Percentiles rank a stretch among this genome's conserved stretches.
These are phyloP conservation scores for Opisthocomus hoazin DNA, from an alignment of 2,113 vertebrate species.

Conservation along the genomic window DNA sequence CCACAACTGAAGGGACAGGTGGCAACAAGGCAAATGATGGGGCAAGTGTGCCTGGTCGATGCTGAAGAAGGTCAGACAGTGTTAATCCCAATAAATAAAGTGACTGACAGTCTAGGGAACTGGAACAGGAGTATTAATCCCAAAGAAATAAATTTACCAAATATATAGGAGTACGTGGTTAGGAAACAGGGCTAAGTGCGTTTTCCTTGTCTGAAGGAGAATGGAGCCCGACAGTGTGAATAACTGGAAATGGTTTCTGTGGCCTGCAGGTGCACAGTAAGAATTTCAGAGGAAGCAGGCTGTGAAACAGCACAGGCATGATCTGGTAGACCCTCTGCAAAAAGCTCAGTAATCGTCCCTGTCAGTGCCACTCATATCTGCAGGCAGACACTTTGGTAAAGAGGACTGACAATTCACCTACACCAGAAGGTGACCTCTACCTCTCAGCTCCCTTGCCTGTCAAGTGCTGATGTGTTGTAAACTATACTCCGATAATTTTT, in stretches of 20 bases:
- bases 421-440: background rate
- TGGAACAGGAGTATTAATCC: background rate
- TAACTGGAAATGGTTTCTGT: background rate
- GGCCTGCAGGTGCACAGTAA: background rate
- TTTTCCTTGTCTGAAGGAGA: background rate
- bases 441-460: background rate
- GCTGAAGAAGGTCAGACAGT: accelerated
- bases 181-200: background rate
- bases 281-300: background rate
- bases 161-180: background rate
- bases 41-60: background rate
- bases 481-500: background rate
- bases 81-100: background rate
- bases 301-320: background rate
- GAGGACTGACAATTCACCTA: background rate
- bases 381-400: background rate
- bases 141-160: background rate
- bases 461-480: background rate
- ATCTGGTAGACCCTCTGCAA: background rate
- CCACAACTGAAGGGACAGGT: background rate
- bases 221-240: background rate
- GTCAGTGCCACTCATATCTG: background rate
- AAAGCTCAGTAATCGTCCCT: background rate
- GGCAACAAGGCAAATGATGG: background rate
- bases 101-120: background rate